Evolutionary conservation across 2,113 vertebrate genomes (phyloP).

Genomic region (Sylvia atricapilla): DNA sequence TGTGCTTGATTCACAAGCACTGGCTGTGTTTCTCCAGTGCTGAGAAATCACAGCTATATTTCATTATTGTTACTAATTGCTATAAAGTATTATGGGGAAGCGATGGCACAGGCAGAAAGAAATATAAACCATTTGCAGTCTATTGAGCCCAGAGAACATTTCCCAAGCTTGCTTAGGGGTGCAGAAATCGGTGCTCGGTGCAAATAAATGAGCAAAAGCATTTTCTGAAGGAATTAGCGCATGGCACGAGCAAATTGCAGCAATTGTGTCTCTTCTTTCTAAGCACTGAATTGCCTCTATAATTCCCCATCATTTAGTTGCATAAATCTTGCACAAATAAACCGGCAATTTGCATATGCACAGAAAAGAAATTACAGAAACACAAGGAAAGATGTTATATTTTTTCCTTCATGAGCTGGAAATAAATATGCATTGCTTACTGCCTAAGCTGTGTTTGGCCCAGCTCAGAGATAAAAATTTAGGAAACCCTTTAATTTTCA

Average conservation of each 20-base stretch:
- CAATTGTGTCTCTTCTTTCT: conserved; percentile 59
- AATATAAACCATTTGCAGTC: background rate
- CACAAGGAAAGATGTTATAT: conserved; percentile 25
- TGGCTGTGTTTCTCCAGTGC: background rate
- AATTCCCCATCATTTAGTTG: conserved; percentile 67
- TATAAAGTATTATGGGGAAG: conserved; percentile 12
- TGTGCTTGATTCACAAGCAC: background rate
- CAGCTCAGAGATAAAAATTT: conserved; percentile 26
- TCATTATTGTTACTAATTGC: conserved; percentile 58
- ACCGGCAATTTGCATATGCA: conserved; percentile 49
- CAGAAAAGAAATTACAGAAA: conserved; percentile 63
- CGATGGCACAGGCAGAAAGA: background rate
- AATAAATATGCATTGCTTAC: conserved; percentile 33
- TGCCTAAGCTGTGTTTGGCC: conserved; percentile 38
- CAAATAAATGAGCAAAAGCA: conserved; percentile 47
- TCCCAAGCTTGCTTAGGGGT: background rate
- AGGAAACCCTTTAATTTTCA: conserved; percentile 59
- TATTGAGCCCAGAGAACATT: background rate
- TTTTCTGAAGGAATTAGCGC: conserved; percentile 26
- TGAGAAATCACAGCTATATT: conserved; percentile 23
- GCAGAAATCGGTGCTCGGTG: background rate
- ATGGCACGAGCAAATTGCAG: conserved; percentile 57
- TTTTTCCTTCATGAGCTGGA: conserved; percentile 7
- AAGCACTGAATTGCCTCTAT: conserved; percentile 59
- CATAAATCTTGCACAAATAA: conserved; percentile 68